Evolutionary conservation across 2,888 invertebrate genomes (phyloP).

Genomic region (Ochropleura leucogaster): DNA sequence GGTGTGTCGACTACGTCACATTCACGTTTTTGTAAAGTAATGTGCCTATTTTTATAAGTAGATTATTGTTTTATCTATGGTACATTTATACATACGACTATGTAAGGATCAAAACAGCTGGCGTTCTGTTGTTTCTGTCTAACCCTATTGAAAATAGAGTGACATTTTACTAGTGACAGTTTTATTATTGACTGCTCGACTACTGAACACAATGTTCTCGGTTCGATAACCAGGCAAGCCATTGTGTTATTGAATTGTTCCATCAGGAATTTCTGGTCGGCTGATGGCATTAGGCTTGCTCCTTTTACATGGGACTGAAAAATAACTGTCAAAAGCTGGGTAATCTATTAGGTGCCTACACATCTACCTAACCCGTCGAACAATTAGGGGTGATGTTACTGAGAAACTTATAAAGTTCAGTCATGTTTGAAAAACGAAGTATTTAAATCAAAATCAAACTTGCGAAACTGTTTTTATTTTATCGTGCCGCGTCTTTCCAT

Average conservation of each 20-base stretch:
- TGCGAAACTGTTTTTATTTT: background rate
- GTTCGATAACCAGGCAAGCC: no score
- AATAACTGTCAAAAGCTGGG: no score
- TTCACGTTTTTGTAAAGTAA: background rate
- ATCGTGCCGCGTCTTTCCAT: background rate
- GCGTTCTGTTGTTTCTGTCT: background rate
- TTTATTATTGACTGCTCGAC: background rate
- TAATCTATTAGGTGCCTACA: no score
- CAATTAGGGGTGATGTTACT: no score
- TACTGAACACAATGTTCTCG: no score
- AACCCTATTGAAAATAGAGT: background rate
- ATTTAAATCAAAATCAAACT: background rate
- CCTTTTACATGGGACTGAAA: no score
- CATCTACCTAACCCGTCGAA: no score
- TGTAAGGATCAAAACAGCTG: background rate
- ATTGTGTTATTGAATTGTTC: no score
- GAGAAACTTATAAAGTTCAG: background rate
- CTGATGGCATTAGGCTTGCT: no score
- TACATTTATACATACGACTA: no score
- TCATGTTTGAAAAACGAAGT: background rate
- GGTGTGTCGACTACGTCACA: constrained; percentile 53
- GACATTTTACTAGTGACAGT: background rate
- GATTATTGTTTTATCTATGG: constrained; percentile 1
- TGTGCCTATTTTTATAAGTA: background rate
- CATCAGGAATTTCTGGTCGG: no score